Conservation (phyloP, 2,113 vertebrate species). For the Mesoclemmys tuberculata region DNA sequence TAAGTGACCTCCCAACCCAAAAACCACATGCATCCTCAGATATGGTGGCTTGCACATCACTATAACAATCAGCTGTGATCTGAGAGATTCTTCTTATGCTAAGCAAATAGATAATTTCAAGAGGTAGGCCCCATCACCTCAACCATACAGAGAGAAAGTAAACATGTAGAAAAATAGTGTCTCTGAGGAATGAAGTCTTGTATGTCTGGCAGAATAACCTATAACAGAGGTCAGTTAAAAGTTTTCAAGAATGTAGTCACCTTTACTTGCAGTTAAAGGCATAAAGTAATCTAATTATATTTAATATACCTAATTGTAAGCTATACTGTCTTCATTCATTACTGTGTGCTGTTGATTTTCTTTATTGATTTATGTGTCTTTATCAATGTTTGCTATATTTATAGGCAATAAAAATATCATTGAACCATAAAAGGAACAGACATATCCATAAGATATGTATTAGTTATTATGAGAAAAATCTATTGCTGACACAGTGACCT, state of each 20-base stretch:
- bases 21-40: neutral
- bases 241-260: neutral
- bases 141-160: neutral
- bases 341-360: conserved; percentile 6
- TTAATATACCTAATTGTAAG: neutral
- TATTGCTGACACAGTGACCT: conserved; percentile 5
- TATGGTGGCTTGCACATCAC: neutral
- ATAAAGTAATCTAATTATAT: neutral
- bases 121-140: conserved; percentile 19
- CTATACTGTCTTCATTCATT: neutral
- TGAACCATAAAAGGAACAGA: neutral
- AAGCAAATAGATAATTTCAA: conserved; percentile 37
- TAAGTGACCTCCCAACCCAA: neutral
- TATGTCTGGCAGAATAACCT: neutral
- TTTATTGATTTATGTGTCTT: conserved; percentile 2
- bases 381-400: neutral
- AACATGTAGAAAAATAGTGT: neutral
- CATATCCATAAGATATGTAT: conserved; percentile 4
- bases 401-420: conserved; percentile 4
- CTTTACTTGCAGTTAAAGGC: neutral
- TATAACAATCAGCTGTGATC: neutral
- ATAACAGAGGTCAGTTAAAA: conserved; percentile 9
- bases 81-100: neutral
- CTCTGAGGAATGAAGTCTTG: conserved; percentile 3
- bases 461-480: neutral